Conservation (phyloP, 1,140 invertebrate species). For the Drosophila saltans region DNA sequence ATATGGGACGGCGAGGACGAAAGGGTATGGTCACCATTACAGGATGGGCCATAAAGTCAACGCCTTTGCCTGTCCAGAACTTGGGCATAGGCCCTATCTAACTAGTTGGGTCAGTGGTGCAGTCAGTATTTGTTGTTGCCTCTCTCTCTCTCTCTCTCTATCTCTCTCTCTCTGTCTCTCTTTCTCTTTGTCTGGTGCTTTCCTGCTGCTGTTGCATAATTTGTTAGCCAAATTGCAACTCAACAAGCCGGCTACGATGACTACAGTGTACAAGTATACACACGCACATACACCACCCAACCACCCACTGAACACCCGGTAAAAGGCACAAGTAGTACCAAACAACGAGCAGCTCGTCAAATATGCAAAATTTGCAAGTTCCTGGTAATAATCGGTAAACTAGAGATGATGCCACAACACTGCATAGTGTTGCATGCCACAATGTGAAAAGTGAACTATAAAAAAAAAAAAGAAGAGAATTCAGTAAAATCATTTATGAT, state of each 20-base stretch:
- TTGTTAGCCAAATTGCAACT: slow-evolving; percentile 80
- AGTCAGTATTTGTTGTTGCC: slow-evolving; percentile 17
- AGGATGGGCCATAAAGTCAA: slow-evolving; percentile 47
- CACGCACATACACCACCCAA: slow-evolving; percentile 2
- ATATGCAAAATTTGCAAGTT: slow-evolving; percentile 71
- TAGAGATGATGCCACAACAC: slow-evolving; percentile 42
- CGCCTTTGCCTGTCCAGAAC: slow-evolving; percentile 28
- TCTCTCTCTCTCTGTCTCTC: background rate
- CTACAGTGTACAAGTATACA: slow-evolving; percentile 25
- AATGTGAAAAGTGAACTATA: background rate
- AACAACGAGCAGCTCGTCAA: slow-evolving; percentile 51
- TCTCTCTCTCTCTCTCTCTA: background rate
- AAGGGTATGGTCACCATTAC: background rate
- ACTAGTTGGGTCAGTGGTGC: slow-evolving; percentile 62
- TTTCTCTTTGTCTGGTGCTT: slow-evolving; percentile 30
- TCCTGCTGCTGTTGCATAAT: slow-evolving; percentile 66
- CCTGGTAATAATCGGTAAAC: slow-evolving; percentile 40
- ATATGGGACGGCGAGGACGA: background rate
- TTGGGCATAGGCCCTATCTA: slow-evolving; percentile 1
- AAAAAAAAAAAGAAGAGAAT: background rate
- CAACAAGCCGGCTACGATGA: slow-evolving; percentile 63
- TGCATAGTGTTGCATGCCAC: slow-evolving; percentile 1
- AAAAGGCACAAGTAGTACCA: background rate
- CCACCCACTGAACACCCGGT: background rate
- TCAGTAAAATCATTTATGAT: no score